Percentiles rank a stretch among this genome's conserved stretches.
These are phyloP conservation scores for Ichneumoninae sp. DNA, from an alignment of 2,888 invertebrate species.

Conservation along the genomic window DNA sequence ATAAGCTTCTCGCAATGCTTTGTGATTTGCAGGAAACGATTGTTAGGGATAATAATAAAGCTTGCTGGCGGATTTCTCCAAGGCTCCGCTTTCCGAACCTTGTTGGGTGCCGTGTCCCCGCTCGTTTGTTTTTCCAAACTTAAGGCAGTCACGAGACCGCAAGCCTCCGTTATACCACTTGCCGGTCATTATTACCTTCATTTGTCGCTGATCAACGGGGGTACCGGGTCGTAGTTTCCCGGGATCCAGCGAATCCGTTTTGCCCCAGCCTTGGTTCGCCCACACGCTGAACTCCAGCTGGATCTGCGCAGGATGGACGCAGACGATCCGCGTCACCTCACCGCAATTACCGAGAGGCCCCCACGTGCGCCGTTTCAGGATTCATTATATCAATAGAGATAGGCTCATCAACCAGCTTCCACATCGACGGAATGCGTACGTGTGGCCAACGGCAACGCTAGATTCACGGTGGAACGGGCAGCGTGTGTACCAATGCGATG, in stretches of 20 bases:
- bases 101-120: neutral
- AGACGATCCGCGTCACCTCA: neutral
- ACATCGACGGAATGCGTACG: conserved; percentile 5
- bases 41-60: conserved; percentile 33
- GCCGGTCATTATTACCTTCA: neutral
- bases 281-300: neutral
- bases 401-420: neutral
- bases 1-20: conserved; percentile 26
- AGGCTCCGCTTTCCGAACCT: neutral
- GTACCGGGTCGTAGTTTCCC: neutral
- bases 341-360: conserved; percentile 5
- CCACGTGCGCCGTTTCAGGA: neutral
- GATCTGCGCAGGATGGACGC: neutral
- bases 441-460: conserved; percentile 4
- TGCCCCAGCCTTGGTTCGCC: no score
- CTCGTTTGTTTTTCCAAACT: neutral
- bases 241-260: no score
- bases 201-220: neutral
- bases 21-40: conserved; percentile 45
- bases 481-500: conserved; percentile 26
- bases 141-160: neutral
- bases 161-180: neutral
- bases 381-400: conserved; percentile 6
- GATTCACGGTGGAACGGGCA: conserved; percentile 34
- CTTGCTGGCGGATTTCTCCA: conserved; percentile 24